A percentile compares a stretch with the other conserved stretches of the same genome.
Conservation (phyloP, 2,113 vertebrate genomes). For the Naja naja region DNA sequence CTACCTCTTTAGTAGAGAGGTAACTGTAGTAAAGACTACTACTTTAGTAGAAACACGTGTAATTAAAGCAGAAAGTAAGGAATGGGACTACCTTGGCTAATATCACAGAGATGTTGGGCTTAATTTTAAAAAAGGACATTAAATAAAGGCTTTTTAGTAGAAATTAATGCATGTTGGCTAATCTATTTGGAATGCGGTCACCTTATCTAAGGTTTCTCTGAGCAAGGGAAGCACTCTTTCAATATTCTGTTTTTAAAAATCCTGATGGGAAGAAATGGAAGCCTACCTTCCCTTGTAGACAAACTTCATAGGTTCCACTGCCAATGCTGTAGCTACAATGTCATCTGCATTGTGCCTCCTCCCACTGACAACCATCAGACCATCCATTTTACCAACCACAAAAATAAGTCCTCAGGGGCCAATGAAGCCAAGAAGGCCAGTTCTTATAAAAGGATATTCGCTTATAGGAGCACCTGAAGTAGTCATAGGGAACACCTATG, state of each 20-base stretch:
- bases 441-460: too few species aligned
- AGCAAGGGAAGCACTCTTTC: not conserved
- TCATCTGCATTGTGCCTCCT: constrained; percentile 93
- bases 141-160: not conserved
- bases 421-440: constrained; percentile 90
- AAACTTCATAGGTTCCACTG: constrained; percentile 97
- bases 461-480: constrained; percentile 82
- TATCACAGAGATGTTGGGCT: not conserved
- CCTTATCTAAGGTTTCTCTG: not conserved
- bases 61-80: not conserved
- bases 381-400: constrained; percentile 93
- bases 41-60: not conserved
- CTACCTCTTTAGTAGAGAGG: not conserved
- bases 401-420: constrained; percentile 90
- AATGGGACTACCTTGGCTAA: not conserved
- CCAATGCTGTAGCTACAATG: constrained; percentile 94
- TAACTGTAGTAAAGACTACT: not conserved
- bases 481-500: constrained; percentile 88
- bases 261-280: not conserved
- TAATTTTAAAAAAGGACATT: not conserved
- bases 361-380: constrained; percentile 92
- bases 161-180: not conserved
- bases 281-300: constrained; percentile 94
- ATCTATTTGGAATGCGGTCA: not conserved
- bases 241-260: not conserved